These are phyloP conservation scores for Sylvietta virens DNA, from an alignment of 2,113 vertebrate species.

Conservation along the genomic window DNA sequence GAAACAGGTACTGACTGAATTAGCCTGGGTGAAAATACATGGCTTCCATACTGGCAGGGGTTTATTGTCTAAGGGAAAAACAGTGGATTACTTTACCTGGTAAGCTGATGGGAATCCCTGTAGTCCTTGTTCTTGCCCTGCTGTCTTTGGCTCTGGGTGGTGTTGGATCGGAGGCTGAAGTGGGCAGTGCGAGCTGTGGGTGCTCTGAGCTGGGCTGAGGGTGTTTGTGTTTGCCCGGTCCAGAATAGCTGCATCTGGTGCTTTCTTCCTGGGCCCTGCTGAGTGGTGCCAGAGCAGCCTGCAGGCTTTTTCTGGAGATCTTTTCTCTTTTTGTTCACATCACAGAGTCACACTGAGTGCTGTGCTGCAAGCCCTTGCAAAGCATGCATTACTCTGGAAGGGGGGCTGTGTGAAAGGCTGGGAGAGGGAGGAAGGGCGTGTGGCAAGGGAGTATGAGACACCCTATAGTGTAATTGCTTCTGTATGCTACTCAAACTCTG, in stretches of 20 bases:
- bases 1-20: background rate
- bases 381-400: background rate
- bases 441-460: background rate
- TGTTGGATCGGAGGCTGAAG: background rate
- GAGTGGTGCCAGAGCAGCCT: background rate
- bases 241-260: background rate
- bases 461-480: background rate
- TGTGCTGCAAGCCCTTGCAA: background rate
- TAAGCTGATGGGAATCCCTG: background rate
- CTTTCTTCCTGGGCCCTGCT: background rate
- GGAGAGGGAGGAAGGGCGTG: background rate
- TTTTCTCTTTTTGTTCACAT: background rate
- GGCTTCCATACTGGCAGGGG: background rate
- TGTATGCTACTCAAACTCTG: background rate
- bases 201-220: background rate
- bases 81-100: background rate
- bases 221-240: background rate
- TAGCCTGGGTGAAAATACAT: background rate
- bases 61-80: background rate
- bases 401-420: fast-evolving
- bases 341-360: fast-evolving
- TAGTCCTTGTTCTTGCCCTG: background rate
- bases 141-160: background rate
- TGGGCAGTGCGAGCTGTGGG: background rate
- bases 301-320: background rate